Base-by-base conservation (phyloP, 1,140 invertebrate genomes). In the Vanessa tameamea region DNA sequence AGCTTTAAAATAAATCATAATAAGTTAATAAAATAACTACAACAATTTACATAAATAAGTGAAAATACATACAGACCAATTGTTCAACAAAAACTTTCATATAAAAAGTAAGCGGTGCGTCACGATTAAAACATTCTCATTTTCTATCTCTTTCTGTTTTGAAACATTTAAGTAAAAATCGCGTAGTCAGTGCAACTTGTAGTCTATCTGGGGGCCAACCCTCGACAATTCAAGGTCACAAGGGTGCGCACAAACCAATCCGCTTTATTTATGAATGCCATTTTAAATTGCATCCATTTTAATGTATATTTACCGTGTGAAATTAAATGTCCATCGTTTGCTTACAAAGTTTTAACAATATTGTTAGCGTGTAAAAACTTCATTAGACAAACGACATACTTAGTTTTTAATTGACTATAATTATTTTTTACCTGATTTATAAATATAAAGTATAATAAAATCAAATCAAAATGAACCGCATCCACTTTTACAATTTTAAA, bases 151-250 rank as follows among this genome's bases (percentile, higher is more conserved):
- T 23, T 57, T 23, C 20, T 47, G 16, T 64, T 11, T 64, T 16
- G 6, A 47, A 31, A 64, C 11, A 31, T 69, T 48, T 48, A 26
- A 43, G n/a, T 53, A 64, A 31, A 50, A 31, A 65, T 64, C 23
- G 47, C 47, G 47, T 53, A 64, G 31, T 47, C 66, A 8, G 59
- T 69, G 65, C 20, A 64, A 74, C 51, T 69, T 61, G 57, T n/a
- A 64, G 47, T 64, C 51, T 69, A 59, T 64, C 47, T 53, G 85
- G 85, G 88, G 88, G 78, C 73, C 82, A 86, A 87, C 87, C 87
- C 87, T 87, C 83, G 78, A 13, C 65, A 72, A 61, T 65, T 81
- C 88, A 90, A 90, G 88, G 88, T 90, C 86, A 75, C 73, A 81
- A 80, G 88, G 87, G 86, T 87, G 86, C 81, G 70, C 78, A 72